These are phyloP conservation scores for Helarctos malayanus DNA, from an alignment of 2,797 vertebrate genomes.

Conservation along the genomic window DNA sequence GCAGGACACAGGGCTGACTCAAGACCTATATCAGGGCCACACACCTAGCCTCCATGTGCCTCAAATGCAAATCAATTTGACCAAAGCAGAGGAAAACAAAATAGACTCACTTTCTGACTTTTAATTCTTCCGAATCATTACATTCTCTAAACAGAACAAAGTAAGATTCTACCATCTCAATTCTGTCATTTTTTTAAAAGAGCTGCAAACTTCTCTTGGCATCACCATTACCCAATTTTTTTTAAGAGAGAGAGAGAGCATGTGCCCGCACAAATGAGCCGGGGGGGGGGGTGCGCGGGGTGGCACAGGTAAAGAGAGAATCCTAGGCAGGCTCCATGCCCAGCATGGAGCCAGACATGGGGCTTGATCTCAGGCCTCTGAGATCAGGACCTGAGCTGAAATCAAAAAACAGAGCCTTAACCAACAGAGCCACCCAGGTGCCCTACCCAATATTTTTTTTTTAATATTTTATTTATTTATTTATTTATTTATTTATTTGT, in stretches of 20 bases:
- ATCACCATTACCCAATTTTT: neutral
- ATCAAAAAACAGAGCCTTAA: neutral
- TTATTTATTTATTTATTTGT: too few relatives aligned
- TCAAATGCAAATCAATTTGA: neutral
- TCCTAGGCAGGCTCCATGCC: neutral
- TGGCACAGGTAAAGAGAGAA: neutral
- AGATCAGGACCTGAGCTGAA: neutral
- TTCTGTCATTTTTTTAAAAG: neutral
- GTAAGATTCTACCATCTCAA: neutral
- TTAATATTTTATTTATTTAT: neutral
- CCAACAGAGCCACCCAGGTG: neutral
- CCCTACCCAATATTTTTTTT: neutral
- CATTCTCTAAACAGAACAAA: conserved; percentile 15
- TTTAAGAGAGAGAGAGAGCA: neutral
- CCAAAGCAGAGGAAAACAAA: neutral
- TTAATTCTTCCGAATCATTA: neutral
- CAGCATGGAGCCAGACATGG: neutral
- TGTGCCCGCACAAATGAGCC: neutral
- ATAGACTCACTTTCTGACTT: neutral
- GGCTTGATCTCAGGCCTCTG: neutral
- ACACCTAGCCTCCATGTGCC: neutral
- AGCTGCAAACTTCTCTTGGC: neutral
- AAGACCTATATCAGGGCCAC: neutral
- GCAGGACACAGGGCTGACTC: neutral
- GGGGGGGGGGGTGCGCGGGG: too few relatives aligned